Base-by-base conservation (phyloP, 2,113 vertebrate species). In the Fukomys damarensis region DNA sequence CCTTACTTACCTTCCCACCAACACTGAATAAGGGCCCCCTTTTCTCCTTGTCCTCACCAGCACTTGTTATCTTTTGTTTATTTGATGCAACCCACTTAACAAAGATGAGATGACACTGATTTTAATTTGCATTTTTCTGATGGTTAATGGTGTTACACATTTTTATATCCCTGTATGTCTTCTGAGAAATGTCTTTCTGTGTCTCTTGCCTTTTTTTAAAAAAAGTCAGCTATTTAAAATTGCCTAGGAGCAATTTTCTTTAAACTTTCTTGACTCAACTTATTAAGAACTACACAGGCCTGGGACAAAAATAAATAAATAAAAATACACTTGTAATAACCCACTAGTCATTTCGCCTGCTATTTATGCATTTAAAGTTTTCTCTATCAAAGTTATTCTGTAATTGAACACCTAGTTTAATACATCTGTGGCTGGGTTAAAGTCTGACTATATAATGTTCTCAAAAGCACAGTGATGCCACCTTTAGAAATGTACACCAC, bases 341-440 rank as follows among this genome's bases (percentile, higher is more conserved):
- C 54, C 3, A 59, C 41, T 43, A 72, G 32, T 16, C 12, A 68
- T 77, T 85, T 81, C 28, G 32, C 35, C 7, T n/a, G 59, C 46
- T 65, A 58, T 58, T 70, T 91, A 66, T 59, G 65, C 56, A 24
- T n/a, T 49, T 26, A 70, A 76, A 76, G 17, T n/a, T 54, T 91
- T 61, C n/a, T 63, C 68, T 93, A 61, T 93, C 35, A 87, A 92
- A 59, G 43, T 56, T 93, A 38, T 70, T 94, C 49, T 90, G 41
- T 19, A 79, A 16, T 17, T 79, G 32, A 89, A 84, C 52, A 70
- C 46, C 77, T 96, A 72, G 5, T 52, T 77, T 61, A 66, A 81
- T 30, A 68, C 6, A 68, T 49, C 24, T 83, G 32, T 83, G 61
- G 22, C 68, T 41, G 41, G 43, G 13, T 80, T 81, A 87, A 35